Percentiles rank a stretch among this genome's conserved stretches.
These are phyloP conservation scores for Piaya cayana DNA, from an alignment of 2,113 vertebrate species.

Conservation along the genomic window DNA sequence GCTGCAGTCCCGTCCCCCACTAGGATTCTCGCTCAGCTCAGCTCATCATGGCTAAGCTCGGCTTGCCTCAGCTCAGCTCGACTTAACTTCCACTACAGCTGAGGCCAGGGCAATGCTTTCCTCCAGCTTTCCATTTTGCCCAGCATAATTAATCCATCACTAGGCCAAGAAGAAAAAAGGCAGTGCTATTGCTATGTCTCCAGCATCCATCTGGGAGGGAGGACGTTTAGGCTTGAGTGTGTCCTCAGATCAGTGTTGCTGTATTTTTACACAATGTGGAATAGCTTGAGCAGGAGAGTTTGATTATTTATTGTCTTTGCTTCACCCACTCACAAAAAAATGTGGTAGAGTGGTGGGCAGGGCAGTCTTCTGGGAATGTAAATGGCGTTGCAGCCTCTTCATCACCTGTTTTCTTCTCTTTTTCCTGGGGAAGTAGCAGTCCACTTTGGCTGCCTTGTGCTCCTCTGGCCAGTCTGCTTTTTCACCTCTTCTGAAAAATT, in stretches of 20 bases:
- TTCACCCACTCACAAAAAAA: not conserved
- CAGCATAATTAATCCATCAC: not conserved
- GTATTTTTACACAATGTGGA: constrained; percentile 2
- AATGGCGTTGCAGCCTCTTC: constrained; percentile 23
- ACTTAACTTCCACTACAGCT: not conserved
- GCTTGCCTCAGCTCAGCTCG: not conserved
- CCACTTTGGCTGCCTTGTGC: not conserved
- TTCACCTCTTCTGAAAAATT: not conserved
- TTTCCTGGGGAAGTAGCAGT: not conserved
- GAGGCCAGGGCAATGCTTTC: not conserved
- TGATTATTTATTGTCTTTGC: not conserved
- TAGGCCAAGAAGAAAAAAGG: not conserved
- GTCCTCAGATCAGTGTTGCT: not conserved
- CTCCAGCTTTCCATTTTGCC: not conserved
- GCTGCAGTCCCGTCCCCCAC: rapidly evolving
- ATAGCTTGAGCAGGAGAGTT: not conserved
- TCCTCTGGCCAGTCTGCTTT: constrained; percentile 11
- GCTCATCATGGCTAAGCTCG: not conserved
- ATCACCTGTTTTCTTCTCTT: constrained; percentile 43
- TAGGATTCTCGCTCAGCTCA: not conserved
- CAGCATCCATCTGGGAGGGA: not conserved
- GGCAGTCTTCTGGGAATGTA: constrained; percentile 30
- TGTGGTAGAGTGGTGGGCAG: constrained; percentile 43
- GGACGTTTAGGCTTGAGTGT: constrained; percentile 15
- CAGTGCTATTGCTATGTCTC: not conserved